Conservation (phyloP, 2,113 vertebrate genomes). For the Prunella fulvescens region DNA sequence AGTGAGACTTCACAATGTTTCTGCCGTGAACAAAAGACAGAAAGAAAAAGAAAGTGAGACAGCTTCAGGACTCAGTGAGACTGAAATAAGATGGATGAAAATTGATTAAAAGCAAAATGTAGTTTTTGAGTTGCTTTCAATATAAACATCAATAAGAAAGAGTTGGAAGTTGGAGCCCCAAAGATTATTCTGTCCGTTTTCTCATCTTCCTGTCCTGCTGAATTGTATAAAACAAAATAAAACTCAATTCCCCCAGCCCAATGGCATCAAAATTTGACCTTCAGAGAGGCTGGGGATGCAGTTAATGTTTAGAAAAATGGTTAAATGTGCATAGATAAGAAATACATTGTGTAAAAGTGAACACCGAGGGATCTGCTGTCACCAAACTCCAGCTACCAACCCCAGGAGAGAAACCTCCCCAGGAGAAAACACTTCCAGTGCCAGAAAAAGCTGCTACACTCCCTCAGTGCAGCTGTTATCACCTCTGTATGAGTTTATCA, state of each 20-base stretch:
- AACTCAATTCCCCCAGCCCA: not conserved
- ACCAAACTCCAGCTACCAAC: not conserved
- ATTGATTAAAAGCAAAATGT: not conserved
- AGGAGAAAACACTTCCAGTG: not conserved
- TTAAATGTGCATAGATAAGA: not conserved
- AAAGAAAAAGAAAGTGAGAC: not conserved
- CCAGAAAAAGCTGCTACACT: not conserved
- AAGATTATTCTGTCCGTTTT: not conserved
- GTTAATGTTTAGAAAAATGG: not conserved
- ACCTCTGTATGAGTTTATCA: not conserved
- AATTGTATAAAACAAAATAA: not conserved
- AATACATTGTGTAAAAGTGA: not conserved
- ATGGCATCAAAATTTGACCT: not conserved
- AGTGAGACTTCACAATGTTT: not conserved
- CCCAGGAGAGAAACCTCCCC: not conserved
- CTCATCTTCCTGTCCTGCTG: not conserved
- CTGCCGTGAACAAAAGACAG: not conserved
- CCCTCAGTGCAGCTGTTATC: not conserved
- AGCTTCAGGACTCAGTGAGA: not conserved
- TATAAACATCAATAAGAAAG: not conserved
- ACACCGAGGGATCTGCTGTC: not conserved
- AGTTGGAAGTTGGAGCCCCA: not conserved
- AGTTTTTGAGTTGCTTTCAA: not conserved
- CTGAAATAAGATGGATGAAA: not conserved
- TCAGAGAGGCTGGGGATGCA: not conserved